Evolutionary conservation across 1,140 invertebrate species (phyloP).

Genomic region (Drosophila lacteicornis): DNA sequence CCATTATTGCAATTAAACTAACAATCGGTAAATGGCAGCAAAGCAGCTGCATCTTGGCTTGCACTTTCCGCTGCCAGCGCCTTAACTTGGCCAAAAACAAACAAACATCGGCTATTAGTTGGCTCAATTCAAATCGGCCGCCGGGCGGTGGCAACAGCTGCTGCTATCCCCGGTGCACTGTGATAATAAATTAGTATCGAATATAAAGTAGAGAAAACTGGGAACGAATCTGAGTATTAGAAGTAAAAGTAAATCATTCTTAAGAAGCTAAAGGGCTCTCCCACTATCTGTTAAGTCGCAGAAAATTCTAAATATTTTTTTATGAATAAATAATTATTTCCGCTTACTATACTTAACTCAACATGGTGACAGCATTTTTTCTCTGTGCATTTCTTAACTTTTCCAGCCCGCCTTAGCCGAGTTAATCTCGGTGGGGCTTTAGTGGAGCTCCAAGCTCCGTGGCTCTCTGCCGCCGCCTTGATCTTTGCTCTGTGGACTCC

Average conservation of each 20-base stretch:
- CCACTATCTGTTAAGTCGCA: too few relatives aligned
- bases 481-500: constrained; percentile 21
- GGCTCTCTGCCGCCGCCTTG: constrained; percentile 26
- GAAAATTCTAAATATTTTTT: neutral
- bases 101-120: constrained; percentile 73
- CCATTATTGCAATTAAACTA: constrained; percentile 61
- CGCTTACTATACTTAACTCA: too few relatives aligned
- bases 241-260: too few relatives aligned
- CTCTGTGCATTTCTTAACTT: constrained; percentile 23
- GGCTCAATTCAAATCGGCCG: constrained; percentile 57
- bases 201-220: neutral
- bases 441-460: constrained; percentile 6
- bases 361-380: neutral
- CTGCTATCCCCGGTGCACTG: constrained; percentile 6
- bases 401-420: constrained; percentile 12
- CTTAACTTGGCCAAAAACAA: constrained; percentile 66
- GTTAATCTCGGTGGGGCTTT: constrained; percentile 26
- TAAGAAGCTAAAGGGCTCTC: too few relatives aligned
- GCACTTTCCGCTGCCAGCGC: constrained; percentile 63
- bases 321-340: too few relatives aligned
- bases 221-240: too few relatives aligned
- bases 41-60: constrained; percentile 66
- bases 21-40: constrained; percentile 68
- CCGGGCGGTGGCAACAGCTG: constrained; percentile 53
- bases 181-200: neutral